These are phyloP conservation scores for Dromiciops gliroides DNA, from an alignment of 2,113 vertebrate genomes.

Conservation along the genomic window DNA sequence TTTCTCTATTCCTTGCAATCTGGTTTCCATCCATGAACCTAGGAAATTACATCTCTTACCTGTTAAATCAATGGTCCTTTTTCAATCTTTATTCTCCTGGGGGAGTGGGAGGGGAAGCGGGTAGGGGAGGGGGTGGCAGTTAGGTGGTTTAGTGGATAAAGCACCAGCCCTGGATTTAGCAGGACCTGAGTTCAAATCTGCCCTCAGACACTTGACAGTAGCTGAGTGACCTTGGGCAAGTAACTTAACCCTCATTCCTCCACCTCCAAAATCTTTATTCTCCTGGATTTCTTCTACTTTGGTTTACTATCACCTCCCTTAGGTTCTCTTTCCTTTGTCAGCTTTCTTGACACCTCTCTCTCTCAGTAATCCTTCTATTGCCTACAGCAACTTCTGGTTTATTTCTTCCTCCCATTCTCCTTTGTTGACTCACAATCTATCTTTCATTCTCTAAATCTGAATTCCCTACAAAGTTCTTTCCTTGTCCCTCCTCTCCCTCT, in stretches of 20 bases:
- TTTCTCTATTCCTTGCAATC: neutral
- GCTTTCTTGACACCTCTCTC: neutral
- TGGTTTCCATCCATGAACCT: neutral
- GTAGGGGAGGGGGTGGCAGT: too few species aligned
- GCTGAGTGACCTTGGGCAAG: too few species aligned
- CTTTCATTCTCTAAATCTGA: neutral
- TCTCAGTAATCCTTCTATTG: neutral
- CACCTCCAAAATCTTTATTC: constrained; percentile 22
- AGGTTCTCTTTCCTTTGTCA: neutral
- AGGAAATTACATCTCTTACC: neutral
- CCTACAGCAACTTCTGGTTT: neutral
- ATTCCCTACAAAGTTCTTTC: neutral
- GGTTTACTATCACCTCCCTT: neutral
- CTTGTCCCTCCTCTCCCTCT: neutral
- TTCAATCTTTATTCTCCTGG: constrained; percentile 12
- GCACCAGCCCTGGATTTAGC: too few species aligned
- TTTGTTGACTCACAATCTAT: neutral
- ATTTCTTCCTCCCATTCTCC: neutral
- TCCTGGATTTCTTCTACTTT: neutral
- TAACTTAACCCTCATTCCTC: too few species aligned
- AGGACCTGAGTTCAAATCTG: too few species aligned
- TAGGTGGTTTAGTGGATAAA: too few species aligned
- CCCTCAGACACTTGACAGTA: too few species aligned
- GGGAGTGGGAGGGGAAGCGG: too few species aligned
- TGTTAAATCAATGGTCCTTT: constrained; percentile 11